Evolutionary conservation across 2,113 vertebrate species (phyloP).

Genomic region (Lamprologus sp.): DNA sequence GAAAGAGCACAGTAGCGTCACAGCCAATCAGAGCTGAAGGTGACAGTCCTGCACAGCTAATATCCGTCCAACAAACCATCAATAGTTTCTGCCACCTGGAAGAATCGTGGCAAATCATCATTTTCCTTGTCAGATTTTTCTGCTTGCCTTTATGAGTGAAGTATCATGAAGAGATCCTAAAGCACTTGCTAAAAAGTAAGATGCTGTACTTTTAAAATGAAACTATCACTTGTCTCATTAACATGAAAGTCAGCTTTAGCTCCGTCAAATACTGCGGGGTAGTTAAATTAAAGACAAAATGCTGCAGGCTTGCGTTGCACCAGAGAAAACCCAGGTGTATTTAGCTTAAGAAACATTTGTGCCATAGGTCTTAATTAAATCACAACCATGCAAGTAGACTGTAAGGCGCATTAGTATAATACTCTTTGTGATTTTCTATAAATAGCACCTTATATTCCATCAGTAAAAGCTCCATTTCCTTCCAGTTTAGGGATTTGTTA

Average conservation of each 20-base stretch:
- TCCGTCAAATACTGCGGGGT: not conserved
- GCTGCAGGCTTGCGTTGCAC: not conserved
- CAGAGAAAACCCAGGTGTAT: not conserved
- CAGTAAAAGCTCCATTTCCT: constrained; percentile 33
- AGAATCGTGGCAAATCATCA: not conserved
- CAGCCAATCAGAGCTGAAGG: not conserved
- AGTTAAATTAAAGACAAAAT: not conserved
- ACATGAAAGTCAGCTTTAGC: not conserved
- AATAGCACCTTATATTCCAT: not conserved
- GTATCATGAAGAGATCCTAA: not conserved
- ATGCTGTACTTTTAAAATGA: not conserved
- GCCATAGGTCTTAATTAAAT: constrained; percentile 35
- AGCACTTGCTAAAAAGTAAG: not conserved
- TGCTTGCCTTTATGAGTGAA: not conserved
- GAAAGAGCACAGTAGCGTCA: constrained; percentile 33
- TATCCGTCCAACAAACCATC: not conserved
- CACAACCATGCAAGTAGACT: constrained; percentile 5
- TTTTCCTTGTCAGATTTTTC: not conserved
- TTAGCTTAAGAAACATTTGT: not conserved
- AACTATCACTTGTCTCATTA: not conserved
- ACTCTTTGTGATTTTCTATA: not conserved
- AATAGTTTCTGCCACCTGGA: not conserved
- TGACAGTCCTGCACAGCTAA: not conserved
- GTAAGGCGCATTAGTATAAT: constrained; percentile 12
- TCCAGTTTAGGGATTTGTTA: constrained; percentile 14